Conservation (phyloP, 2,113 vertebrate genomes). For the Scolopax mira region DNA sequence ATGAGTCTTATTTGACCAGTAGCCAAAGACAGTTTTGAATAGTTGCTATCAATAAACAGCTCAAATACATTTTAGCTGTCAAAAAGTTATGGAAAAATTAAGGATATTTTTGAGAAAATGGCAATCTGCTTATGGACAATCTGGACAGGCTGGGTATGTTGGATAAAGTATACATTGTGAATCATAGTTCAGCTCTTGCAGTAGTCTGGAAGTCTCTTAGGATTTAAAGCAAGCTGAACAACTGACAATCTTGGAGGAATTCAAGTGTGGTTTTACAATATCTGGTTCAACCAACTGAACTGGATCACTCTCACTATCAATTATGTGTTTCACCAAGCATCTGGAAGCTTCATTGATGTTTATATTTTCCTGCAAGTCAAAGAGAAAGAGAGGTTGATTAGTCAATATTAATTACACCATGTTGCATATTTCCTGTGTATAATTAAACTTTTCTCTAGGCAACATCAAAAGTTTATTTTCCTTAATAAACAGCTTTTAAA, state of each 20-base stretch:
- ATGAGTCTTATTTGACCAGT: not conserved
- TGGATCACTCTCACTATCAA: conserved; percentile 89
- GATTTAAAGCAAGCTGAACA: conserved; percentile 90
- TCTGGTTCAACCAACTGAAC: conserved; percentile 82
- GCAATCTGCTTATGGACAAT: not conserved
- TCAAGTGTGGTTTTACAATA: conserved; percentile 85
- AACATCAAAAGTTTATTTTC: not conserved
- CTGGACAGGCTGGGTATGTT: not conserved
- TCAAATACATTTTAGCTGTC: not conserved
- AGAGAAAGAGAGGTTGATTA: not conserved
- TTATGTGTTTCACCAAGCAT: conserved; percentile 95
- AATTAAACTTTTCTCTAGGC: not conserved
- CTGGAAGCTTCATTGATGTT: conserved; percentile 93
- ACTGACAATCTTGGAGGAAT: conserved; percentile 74
- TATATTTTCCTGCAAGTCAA: conserved; percentile 86
- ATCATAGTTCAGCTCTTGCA: not conserved
- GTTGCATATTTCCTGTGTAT: not conserved
- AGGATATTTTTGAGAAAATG: not conserved
- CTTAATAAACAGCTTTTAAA: not conserved
- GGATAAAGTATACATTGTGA: not conserved
- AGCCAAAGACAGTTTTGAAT: not conserved
- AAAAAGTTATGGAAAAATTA: not conserved
- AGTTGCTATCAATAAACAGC: not conserved
- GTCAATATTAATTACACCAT: not conserved
- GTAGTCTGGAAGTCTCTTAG: conserved; percentile 62